Base-by-base conservation (phyloP, 2,888 invertebrate genomes). In the Marronus borbonicus region DNA sequence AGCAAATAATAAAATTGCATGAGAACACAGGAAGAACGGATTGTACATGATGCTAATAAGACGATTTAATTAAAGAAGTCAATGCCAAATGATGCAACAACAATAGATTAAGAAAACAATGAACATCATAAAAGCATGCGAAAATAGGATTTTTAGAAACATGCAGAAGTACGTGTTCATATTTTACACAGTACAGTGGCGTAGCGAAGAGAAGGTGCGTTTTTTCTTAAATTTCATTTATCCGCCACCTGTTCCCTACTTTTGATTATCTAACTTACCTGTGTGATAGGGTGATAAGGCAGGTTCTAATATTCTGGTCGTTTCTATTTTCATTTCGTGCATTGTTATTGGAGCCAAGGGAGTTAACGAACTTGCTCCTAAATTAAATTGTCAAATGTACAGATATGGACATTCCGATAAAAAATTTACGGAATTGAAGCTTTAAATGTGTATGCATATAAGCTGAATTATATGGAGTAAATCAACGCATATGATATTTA, bases 261-360 rank as follows among this genome's bases (percentile, higher is more conserved):
- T 70, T 55, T 55, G 39, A 7, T 24, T 39, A 31, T 39, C 31
- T 76, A 17, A 88, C 90, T 92, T 91, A 93, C 93, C 93, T 91
- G 93, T 91, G 87, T 93, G 93, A 87, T 93, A 93, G 81, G 93
- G 93, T 84, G 93, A 92, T 87, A 93, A 89, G 82, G 92, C 90
- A 83, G 92, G 91, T 83, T 94, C 93, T 89, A 93, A 89, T 82
- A 93, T 90, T 84, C 89, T 89, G 70, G 88, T 83, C 85, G 92
- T 89, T 88, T 91, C 92, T 85, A 93, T 90, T 91, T 94, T 94
- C 90, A 94, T 92, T 88, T 94, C 94, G 90, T 93, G 94, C 92
- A 94, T 93, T 88, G 91, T 93, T 88, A 94, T 92, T 83, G 94
- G 93, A 83, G 93, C 93, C 88, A 94, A 89, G 83, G 94, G 93